phyloP scores from a whole-genome alignment of 1,140 invertebrate species.

The Lasioglossum albipes region DNA sequence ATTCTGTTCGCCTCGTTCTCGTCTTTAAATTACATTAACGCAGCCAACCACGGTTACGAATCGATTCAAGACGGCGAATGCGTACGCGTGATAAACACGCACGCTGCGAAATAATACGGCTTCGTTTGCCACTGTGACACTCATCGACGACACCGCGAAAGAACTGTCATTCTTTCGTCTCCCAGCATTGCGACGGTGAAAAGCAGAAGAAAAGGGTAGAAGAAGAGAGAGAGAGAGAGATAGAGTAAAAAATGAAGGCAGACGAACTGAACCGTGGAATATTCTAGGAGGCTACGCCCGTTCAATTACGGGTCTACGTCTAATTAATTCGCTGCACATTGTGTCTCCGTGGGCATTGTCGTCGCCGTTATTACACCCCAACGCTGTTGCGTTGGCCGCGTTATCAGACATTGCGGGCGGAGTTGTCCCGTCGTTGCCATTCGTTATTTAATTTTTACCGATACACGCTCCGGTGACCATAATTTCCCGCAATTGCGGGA shows the following conservation, averaged over 20 bases:
- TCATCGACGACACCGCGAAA: background rate
- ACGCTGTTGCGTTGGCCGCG: background rate
- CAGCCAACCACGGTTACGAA: background rate
- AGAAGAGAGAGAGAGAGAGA: too few relatives aligned
- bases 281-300: slow-evolving; percentile 15
- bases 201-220: too few relatives aligned
- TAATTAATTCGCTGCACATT: slow-evolving; percentile 27
- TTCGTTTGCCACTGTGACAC: slow-evolving; percentile 1
- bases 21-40: slow-evolving; percentile 7
- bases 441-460: background rate
- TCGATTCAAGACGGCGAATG: slow-evolving; percentile 7
- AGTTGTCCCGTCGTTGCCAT: background rate
- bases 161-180: background rate
- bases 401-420: background rate
- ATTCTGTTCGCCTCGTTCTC: background rate
- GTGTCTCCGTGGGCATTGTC: background rate
- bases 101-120: slow-evolving; percentile 16
- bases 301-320: slow-evolving; percentile 17
- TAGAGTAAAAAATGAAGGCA: background rate
- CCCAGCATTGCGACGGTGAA: too few relatives aligned
- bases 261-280: background rate
- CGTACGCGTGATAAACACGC: slow-evolving; percentile 14
- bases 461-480: background rate
- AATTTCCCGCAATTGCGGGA: background rate
- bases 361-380: slow-evolving; percentile 8